phyloP scores from a whole-genome alignment of 2,797 vertebrate genomes.

The Yasuhikotakia modesta region DNA sequence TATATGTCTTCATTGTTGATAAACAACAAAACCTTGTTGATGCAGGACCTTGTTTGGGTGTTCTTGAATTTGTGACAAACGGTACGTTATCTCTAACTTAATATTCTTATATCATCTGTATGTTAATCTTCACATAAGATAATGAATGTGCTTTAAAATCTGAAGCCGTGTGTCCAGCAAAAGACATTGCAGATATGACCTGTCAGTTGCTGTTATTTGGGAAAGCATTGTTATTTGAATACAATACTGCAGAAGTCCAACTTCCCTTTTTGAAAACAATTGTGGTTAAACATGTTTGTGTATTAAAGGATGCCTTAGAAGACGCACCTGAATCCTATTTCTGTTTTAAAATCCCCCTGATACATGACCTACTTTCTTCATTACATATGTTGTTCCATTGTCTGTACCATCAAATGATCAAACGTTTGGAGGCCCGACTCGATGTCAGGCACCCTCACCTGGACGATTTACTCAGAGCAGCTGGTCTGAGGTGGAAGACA shows the following conservation, averaged over 20 bases:
- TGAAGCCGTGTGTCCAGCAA: background rate
- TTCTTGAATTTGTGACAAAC: too few species aligned
- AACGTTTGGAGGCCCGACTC: background rate
- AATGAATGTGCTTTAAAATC: background rate
- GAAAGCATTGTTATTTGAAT: constrained; percentile 31
- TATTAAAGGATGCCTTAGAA: constrained; percentile 20
- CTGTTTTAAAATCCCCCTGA: constrained; percentile 24
- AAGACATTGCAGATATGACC: background rate
- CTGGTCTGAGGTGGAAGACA: background rate
- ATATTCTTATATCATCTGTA: background rate
- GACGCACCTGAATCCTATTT: constrained; percentile 29
- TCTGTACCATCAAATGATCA: constrained; percentile 22
- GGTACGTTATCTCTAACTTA: too few species aligned
- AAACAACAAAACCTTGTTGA: too few species aligned
- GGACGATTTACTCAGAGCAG: background rate
- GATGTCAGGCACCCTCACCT: background rate
- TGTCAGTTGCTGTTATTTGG: too few species aligned
- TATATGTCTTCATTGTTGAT: too few species aligned
- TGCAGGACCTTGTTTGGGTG: too few species aligned
- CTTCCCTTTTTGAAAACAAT: constrained; percentile 35
- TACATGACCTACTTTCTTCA: constrained; percentile 23
- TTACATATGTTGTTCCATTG: background rate
- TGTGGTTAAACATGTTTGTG: constrained; percentile 19
- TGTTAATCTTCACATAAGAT: background rate
- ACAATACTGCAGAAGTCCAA: constrained; percentile 17